A percentile compares a stretch with the other conserved stretches of the same genome.
These are phyloP conservation scores for Apoda limacodes DNA, from an alignment of 2,888 invertebrate genomes.

Conservation along the genomic window DNA sequence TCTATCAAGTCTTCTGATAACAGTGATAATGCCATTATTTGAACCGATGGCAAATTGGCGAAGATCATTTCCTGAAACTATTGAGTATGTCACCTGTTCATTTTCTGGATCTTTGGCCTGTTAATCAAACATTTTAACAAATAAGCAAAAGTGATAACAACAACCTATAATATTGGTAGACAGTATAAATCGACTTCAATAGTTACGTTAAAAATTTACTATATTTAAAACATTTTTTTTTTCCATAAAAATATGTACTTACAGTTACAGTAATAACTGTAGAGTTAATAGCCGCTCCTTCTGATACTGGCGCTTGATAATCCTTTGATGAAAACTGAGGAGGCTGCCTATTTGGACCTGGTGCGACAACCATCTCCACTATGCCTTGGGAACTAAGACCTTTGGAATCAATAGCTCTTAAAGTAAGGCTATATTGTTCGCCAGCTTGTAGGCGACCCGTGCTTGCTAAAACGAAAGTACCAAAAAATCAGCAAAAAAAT, in stretches of 20 bases:
- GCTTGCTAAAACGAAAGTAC: slow-evolving; percentile 73
- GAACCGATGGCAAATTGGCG: slow-evolving; percentile 88
- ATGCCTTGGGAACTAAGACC: slow-evolving; percentile 87
- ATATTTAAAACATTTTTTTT: too few relatives aligned
- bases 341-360: slow-evolving; percentile 85
- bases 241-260: too few relatives aligned
- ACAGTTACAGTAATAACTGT: slow-evolving; percentile 84
- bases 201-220: too few relatives aligned
- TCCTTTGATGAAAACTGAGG: slow-evolving; percentile 85
- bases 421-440: slow-evolving; percentile 89
- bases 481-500: too few relatives aligned
- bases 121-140: slow-evolving; percentile 25
- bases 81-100: slow-evolving; percentile 86
- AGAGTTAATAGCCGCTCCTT: slow-evolving; percentile 89
- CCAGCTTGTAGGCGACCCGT: slow-evolving; percentile 86
- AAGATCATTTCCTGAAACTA: slow-evolving; percentile 90
- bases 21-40: slow-evolving; percentile 88
- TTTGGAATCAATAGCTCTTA: slow-evolving; percentile 84
- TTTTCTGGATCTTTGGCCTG: slow-evolving; percentile 91
- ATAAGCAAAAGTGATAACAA: background rate
- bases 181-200: too few relatives aligned
- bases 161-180: background rate
- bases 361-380: slow-evolving; percentile 85
- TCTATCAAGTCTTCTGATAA: slow-evolving; percentile 85
- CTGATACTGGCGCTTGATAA: slow-evolving; percentile 89